A percentile compares a stretch with the other conserved stretches of the same genome.
Conservation (phyloP, 2,888 invertebrate species). For the Zaprionus obscuricornis region DNA sequence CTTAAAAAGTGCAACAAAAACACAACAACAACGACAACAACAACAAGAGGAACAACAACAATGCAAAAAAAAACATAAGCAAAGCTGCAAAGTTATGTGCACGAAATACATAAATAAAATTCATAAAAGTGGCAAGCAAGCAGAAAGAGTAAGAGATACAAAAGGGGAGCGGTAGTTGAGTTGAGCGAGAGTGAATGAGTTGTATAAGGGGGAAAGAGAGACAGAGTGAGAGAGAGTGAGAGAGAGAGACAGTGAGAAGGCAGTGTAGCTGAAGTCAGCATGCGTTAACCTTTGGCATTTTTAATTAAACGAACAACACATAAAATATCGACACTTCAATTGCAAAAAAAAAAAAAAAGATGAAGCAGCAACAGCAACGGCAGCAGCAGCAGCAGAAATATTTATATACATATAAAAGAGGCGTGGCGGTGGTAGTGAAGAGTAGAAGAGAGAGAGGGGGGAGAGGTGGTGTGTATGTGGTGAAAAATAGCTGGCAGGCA, state of each 20-base stretch:
- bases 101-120: slow-evolving; percentile 71
- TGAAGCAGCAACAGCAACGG: slow-evolving; percentile 1
- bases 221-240: too few relatives aligned
- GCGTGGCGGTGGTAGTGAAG: too few relatives aligned
- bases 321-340: slow-evolving; percentile 78
- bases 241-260: too few relatives aligned
- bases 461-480: background rate
- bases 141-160: background rate
- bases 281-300: slow-evolving; percentile 77
- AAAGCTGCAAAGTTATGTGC: slow-evolving; percentile 62
- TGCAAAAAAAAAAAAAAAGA: slow-evolving; percentile 51
- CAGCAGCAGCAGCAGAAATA: too few relatives aligned
- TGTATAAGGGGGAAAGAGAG: slow-evolving; percentile 25
- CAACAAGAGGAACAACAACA: too few relatives aligned
- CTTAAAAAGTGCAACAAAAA: slow-evolving; percentile 45
- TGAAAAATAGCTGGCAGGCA: slow-evolving; percentile 48
- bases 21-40: slow-evolving; percentile 24
- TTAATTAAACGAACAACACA: slow-evolving; percentile 77
- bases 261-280: too few relatives aligned
- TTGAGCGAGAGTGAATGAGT: background rate
- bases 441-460: background rate
- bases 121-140: slow-evolving; percentile 52
- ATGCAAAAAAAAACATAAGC: slow-evolving; percentile 40
- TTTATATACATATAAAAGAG: too few relatives aligned
- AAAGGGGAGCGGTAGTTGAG: background rate